Evolutionary conservation across 2,888 invertebrate species (phyloP).

Genomic region (Pyrochroa serraticornis): DNA sequence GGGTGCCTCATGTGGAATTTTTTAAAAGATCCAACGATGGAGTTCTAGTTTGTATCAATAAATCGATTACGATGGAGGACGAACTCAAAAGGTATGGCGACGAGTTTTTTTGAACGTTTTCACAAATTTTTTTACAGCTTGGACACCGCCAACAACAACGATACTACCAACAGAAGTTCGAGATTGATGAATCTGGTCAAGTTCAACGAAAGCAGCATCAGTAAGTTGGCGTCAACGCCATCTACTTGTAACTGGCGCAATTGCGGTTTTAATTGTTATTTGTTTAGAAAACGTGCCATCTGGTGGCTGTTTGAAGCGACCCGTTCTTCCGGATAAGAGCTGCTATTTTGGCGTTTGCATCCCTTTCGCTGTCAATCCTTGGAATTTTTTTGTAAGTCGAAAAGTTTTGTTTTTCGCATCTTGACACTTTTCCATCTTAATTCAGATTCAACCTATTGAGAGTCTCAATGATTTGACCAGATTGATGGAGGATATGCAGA

Average conservation of each 20-base stretch:
- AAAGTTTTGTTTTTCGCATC: slow-evolving; percentile 3
- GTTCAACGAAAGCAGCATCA: slow-evolving; percentile 33
- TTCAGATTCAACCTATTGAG: slow-evolving; percentile 62
- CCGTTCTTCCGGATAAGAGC: slow-evolving; percentile 59
- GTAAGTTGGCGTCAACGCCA: slow-evolving; percentile 24
- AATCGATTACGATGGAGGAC: slow-evolving; percentile 67
- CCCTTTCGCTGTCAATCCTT: slow-evolving; percentile 78
- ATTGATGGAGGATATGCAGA: slow-evolving; percentile 72
- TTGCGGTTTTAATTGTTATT: no score
- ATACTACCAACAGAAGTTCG: slow-evolving; percentile 23
- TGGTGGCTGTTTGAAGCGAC: slow-evolving; percentile 53
- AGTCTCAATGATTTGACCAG: slow-evolving; percentile 58
- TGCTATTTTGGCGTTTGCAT: slow-evolving; percentile 74
- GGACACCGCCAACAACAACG: slow-evolving; percentile 26
- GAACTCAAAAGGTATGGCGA: slow-evolving; percentile 40
- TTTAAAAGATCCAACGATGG: slow-evolving; percentile 71
- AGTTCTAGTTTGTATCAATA: slow-evolving; percentile 73
- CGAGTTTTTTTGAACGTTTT: neutral
- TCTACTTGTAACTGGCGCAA: no score
- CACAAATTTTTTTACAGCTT: neutral
- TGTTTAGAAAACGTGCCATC: slow-evolving; percentile 51
- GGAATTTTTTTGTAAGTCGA: slow-evolving; percentile 69
- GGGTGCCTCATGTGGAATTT: slow-evolving; percentile 66
- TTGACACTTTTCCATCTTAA: neutral
- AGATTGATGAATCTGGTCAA: slow-evolving; percentile 37